A percentile compares a stretch with the other conserved stretches of the same genome.
Conservation (phyloP, 2,113 vertebrate genomes). For the Baryphthengus martii region DNA sequence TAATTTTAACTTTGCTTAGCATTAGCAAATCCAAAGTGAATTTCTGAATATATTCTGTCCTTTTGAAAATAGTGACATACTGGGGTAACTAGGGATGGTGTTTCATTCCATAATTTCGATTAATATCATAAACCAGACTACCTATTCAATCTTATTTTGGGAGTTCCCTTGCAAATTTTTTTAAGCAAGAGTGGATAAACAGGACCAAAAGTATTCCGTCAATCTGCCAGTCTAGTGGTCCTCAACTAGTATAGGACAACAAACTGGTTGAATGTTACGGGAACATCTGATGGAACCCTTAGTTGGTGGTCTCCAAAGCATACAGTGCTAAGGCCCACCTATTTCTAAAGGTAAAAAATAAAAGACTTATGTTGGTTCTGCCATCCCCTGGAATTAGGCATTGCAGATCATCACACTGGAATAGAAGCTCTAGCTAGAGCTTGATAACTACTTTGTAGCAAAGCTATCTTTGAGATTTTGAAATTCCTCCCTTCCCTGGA, state of each 20-base stretch:
- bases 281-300: neutral
- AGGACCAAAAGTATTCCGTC: neutral
- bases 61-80: neutral
- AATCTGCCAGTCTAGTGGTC: neutral
- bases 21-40: neutral
- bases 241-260: neutral
- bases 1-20: neutral
- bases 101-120: neutral
- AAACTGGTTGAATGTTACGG: neutral
- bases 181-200: neutral
- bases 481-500: neutral
- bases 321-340: neutral
- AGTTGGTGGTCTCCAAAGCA: neutral
- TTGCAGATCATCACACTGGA: fast-evolving
- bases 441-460: neutral
- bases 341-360: neutral
- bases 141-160: neutral
- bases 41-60: neutral
- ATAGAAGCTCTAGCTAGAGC: neutral
- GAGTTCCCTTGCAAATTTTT: neutral
- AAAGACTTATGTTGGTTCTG: neutral
- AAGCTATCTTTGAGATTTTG: neutral
- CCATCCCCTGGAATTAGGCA: neutral
- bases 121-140: neutral
- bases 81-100: neutral